Percentiles rank a stretch among this genome's conserved stretches.
Conservation (phyloP, 1,140 invertebrate genomes). For the Philotrypesis tridentata region DNA sequence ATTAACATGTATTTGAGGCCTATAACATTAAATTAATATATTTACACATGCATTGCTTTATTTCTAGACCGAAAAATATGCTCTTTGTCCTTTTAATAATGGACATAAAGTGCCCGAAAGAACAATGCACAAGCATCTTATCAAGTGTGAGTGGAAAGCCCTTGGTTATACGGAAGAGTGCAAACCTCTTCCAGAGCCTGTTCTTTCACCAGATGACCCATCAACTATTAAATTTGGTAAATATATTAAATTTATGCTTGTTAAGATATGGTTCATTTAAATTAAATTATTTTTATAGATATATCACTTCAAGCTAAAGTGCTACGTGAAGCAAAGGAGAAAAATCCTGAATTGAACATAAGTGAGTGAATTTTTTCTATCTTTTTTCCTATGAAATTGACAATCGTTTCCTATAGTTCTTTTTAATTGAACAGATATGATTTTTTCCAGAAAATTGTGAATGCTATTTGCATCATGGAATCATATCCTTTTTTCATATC, state of each 20-base stretch:
- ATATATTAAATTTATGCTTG: neutral
- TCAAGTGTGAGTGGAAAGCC: conserved; percentile 71
- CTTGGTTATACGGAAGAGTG: conserved; percentile 72
- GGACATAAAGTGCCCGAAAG: conserved; percentile 69
- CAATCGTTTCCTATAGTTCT: conserved; percentile 16
- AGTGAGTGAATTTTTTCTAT: conserved; percentile 56
- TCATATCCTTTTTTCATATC: conserved; percentile 72
- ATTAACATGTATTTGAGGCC: too few relatives aligned
- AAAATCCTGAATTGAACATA: conserved; percentile 59
- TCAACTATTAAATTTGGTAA: conserved; percentile 68
- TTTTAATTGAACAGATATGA: conserved; percentile 55
- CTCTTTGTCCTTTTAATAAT: conserved; percentile 71
- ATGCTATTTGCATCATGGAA: conserved; percentile 62
- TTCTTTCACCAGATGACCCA: conserved; percentile 47
- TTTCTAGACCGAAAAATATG: conserved; percentile 52
- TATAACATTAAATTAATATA: neutral
- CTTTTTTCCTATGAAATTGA: conserved; percentile 25
- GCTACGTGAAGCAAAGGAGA: conserved; percentile 60
- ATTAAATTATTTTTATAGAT: conserved; percentile 65
- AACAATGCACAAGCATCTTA: conserved; percentile 68
- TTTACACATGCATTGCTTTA: neutral
- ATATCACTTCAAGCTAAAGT: conserved; percentile 69
- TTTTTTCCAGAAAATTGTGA: conserved; percentile 70
- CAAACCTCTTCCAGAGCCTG: conserved; percentile 70
- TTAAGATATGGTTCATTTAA: conserved; percentile 10